A percentile compares a stretch with the other conserved stretches of the same genome.
These are phyloP conservation scores for Pelusios castaneus DNA, from an alignment of 2,113 vertebrate species.

Conservation along the genomic window DNA sequence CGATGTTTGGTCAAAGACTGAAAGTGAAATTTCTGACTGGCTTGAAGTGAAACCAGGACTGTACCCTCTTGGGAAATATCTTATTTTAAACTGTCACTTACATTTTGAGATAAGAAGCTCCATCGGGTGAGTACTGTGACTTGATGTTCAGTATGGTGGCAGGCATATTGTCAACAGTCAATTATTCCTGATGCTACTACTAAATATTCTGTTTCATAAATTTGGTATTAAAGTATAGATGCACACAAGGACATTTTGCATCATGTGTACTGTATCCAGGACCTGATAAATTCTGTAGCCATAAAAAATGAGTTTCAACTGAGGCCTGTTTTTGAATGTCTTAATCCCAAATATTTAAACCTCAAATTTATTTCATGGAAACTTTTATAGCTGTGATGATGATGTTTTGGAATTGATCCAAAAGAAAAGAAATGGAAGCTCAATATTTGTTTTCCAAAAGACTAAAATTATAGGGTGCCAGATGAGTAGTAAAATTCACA, in stretches of 20 bases:
- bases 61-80: background rate
- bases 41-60: background rate
- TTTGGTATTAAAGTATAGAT: background rate
- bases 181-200: background rate
- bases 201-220: background rate
- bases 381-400: background rate
- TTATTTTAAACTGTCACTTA: background rate
- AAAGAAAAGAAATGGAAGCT: background rate
- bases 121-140: background rate
- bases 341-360: background rate
- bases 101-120: background rate
- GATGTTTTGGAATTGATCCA: background rate
- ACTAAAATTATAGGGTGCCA: background rate
- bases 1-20: background rate
- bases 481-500: background rate
- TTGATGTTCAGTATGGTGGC: background rate
- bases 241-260: background rate
- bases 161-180: background rate
- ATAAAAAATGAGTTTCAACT: background rate
- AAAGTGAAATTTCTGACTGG: background rate
- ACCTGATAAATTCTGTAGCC: background rate
- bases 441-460: background rate
- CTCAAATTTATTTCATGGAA: background rate
- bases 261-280: background rate
- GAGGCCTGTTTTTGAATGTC: background rate